Base-by-base conservation (phyloP, 2,888 invertebrate genomes). In the Iselma pallidipennis region DNA sequence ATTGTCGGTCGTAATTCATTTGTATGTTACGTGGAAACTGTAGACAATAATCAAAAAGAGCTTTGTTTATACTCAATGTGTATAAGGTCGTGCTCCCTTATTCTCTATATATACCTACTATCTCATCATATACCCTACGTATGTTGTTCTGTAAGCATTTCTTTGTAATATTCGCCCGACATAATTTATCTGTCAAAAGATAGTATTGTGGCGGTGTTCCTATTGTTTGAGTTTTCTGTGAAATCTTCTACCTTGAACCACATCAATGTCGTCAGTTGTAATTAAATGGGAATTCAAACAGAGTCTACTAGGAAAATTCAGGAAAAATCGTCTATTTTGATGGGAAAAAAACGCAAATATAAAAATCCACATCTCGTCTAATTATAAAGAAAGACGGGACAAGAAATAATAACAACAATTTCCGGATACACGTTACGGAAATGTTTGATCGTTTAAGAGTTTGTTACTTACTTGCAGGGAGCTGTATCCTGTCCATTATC, bases 101-200 rank as follows among this genome's bases (percentile, higher is more conserved):
- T 33, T 33, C n/a, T 33, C 14, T n/a, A n/a, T n/a, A n/a, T n/a
- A n/a, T n/a, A n/a, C 14, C 3, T 14, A 5, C 31, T 33, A 33
- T n/a, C 31, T 33, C 31, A n/a, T 2, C n/a, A n/a, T n/a, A n/a
- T n/a, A n/a, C n/a, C n/a, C n/a, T n/a, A n/a, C n/a, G 9, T 28
- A 63, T 63, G 59, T 59, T 55, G 51, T 58, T 55, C 29, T 63
- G 19, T 19, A 19, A 37, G 49, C 55, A 53, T 63, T 55, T 60
- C 56, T 63, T 63, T 60, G 59, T 56, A 52, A 51, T 9, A 26
- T 7, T 19, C 14, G 2, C n/a, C 45, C 12, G 49, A 58, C 61
- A 61, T 64, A 64, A 64, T 61, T 64, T 64, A 64, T 57, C 64
- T 64, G 61, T 61, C 64, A 61, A 61, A 33, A 64, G 59, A 60